Evolutionary conservation across 1,140 invertebrate species (phyloP).

Genomic region (Bombus superbus): DNA sequence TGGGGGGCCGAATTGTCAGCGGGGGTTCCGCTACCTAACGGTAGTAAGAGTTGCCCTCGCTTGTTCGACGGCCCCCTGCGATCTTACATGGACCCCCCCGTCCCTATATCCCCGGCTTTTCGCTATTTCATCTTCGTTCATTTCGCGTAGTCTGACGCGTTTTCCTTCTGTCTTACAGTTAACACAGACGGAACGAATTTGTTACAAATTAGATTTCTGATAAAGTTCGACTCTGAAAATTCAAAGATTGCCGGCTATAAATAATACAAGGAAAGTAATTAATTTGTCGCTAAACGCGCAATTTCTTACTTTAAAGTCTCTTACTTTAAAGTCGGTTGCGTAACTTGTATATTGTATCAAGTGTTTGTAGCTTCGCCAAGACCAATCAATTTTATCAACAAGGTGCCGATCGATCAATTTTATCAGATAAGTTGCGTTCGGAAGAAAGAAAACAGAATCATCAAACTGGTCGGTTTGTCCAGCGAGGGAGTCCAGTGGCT

Average conservation of each 20-base stretch:
- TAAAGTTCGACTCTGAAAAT: too few relatives aligned
- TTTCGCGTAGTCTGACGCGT: slow-evolving; percentile 26
- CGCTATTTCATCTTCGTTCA: slow-evolving; percentile 34
- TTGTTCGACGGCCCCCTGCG: slow-evolving; percentile 64
- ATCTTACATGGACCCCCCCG: slow-evolving; percentile 53
- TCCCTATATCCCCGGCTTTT: slow-evolving; percentile 44
- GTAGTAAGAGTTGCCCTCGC: slow-evolving; percentile 63
- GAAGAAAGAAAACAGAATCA: neutral
- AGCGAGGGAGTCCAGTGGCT: neutral
- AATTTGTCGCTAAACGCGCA: too few relatives aligned
- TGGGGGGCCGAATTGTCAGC: slow-evolving; percentile 74
- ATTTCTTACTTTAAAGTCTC: too few relatives aligned
- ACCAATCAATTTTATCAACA: neutral
- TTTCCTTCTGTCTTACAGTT: too few relatives aligned
- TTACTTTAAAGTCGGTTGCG: too few relatives aligned
- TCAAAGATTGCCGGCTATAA: too few relatives aligned
- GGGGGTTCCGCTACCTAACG: slow-evolving; percentile 69
- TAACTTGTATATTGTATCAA: too few relatives aligned
- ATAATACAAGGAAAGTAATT: neutral
- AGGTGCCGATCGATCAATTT: neutral
- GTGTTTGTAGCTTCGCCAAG: too few relatives aligned
- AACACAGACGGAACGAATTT: neutral
- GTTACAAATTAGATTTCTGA: too few relatives aligned
- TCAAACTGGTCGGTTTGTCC: neutral
- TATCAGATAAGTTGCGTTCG: neutral